phyloP scores from a whole-genome alignment of 1,140 invertebrate genomes.

The Pachypeltis micranthus region DNA sequence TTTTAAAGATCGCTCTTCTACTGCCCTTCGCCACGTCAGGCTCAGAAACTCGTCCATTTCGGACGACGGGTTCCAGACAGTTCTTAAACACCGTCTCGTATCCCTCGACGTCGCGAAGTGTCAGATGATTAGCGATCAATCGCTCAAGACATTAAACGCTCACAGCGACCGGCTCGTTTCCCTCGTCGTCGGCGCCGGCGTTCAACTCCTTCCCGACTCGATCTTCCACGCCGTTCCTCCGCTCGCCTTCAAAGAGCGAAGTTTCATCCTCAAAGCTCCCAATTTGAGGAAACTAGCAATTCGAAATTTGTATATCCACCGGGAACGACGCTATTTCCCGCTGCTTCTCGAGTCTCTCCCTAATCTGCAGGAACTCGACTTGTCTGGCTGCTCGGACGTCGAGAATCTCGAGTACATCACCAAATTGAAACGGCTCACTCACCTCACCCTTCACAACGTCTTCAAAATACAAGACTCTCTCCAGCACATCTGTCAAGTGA shows the following conservation, averaged over 20 bases:
- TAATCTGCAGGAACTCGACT: conserved; percentile 60
- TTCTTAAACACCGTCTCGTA: conserved; percentile 56
- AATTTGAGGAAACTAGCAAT: conserved; percentile 51
- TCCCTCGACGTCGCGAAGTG: conserved; percentile 64
- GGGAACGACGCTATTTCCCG: conserved; percentile 39
- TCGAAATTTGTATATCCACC: conserved; percentile 38
- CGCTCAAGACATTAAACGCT: conserved; percentile 45
- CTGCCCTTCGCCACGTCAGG: conserved; percentile 54
- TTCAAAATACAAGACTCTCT: conserved; percentile 23
- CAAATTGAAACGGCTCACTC: conserved; percentile 45
- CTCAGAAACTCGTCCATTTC: conserved; percentile 57
- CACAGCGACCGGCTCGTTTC: conserved; percentile 32
- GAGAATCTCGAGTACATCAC: conserved; percentile 44
- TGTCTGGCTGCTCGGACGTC: conserved; percentile 56
- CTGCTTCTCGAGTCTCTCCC: conserved; percentile 45
- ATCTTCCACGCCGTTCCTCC: conserved; percentile 8
- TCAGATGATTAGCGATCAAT: conserved; percentile 44
- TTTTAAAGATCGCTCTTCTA: conserved; percentile 51
- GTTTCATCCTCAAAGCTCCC: conserved; percentile 48
- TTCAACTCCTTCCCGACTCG: conserved; percentile 23
- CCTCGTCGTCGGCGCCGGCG: conserved; percentile 33
- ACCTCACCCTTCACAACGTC: conserved; percentile 19
- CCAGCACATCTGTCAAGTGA: conserved; percentile 20
- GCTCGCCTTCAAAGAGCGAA: conserved; percentile 31
- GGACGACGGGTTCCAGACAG: conserved; percentile 49